Conservation (phyloP, 2,797 vertebrate genomes). For the Distichodus sexfasciatus region DNA sequence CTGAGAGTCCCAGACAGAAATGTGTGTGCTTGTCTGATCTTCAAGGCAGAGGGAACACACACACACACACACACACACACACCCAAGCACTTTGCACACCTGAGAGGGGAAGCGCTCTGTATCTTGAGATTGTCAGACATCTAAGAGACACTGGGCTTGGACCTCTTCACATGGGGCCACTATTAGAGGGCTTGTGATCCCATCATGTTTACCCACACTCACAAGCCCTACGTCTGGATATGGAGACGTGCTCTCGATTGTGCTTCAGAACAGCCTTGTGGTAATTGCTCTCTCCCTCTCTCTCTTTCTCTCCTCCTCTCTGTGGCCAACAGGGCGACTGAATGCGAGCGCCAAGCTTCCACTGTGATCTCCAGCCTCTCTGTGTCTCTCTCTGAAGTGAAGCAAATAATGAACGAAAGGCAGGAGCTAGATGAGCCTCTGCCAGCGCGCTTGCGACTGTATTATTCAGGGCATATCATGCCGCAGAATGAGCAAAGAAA, state of each 20-base stretch:
- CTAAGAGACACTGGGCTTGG: conserved; percentile 71
- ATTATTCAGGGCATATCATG: conserved; percentile 42
- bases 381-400: conserved; percentile 50
- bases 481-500: conserved; percentile 44
- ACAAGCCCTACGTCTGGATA: conserved; percentile 61
- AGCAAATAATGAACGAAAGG: conserved; percentile 45
- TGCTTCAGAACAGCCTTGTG: conserved; percentile 73
- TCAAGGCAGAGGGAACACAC: background rate
- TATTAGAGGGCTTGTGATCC: conserved; percentile 78
- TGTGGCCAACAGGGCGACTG: conserved; percentile 48
- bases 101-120: conserved; percentile 63
- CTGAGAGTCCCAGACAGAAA: background rate
- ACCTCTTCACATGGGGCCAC: conserved; percentile 77
- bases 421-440: conserved; percentile 42
- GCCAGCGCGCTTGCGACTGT: conserved; percentile 42
- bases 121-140: conserved; percentile 49
- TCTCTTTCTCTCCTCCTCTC: conserved; percentile 24
- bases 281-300: conserved; percentile 65
- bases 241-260: conserved; percentile 64
- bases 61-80: conserved; percentile 8
- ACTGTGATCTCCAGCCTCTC: conserved; percentile 53
- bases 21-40: background rate
- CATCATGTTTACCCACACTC: conserved; percentile 76
- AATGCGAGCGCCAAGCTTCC: conserved; percentile 60
- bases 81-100: conserved; percentile 51